Evolutionary conservation across 1,140 invertebrate species (phyloP).

Genomic region (Hetaerina americana): DNA sequence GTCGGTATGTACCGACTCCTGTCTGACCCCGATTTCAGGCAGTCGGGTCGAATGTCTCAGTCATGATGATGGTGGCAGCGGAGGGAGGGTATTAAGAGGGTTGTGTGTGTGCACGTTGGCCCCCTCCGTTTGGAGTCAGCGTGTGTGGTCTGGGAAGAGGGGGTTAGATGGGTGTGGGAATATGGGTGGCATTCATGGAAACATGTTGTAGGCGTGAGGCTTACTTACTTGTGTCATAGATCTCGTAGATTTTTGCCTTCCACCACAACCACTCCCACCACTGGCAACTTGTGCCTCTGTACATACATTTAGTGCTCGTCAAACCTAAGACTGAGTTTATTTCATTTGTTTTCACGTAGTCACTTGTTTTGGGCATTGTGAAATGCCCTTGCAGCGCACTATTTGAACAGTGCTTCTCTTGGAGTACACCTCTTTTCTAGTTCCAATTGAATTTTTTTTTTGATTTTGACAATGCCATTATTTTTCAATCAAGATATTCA

Average conservation of each 20-base stretch:
- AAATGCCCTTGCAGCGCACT: neutral
- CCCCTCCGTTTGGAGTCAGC: neutral
- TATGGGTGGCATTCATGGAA: neutral
- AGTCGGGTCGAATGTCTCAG: neutral
- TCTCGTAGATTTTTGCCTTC: neutral
- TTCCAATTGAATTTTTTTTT: neutral
- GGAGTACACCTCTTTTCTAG: neutral
- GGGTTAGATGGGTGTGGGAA: neutral
- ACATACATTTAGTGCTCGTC: neutral
- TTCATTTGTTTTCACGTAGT: neutral
- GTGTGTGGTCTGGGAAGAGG: neutral
- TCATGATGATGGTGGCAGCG: neutral
- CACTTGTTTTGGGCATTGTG: neutral
- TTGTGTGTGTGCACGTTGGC: neutral
- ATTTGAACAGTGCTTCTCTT: neutral
- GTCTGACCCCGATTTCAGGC: neutral
- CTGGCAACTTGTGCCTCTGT: neutral
- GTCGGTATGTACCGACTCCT: neutral
- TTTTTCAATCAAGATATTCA: neutral
- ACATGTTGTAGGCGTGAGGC: neutral
- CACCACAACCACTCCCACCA: neutral
- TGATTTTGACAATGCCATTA: neutral
- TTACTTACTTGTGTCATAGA: neutral
- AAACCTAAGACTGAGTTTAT: neutral
- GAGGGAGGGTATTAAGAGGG: neutral